A percentile compares a stretch with the other conserved stretches of the same genome.
Evolutionary conservation across 2,113 vertebrate genomes (phyloP).

Genomic region (Anser brachyrhynchus): DNA sequence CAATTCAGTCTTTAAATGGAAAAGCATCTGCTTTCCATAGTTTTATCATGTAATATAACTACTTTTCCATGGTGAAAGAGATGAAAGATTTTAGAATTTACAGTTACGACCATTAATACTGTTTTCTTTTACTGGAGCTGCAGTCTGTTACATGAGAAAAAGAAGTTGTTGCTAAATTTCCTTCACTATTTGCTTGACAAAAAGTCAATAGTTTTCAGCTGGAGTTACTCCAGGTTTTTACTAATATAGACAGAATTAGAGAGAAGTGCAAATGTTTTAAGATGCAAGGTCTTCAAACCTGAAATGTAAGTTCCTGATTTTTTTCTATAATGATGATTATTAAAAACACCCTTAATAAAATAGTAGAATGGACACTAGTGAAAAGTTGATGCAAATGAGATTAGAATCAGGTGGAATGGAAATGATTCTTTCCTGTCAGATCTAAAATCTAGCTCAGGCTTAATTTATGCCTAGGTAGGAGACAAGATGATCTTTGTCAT

Average conservation of each 20-base stretch:
- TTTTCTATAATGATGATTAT: neutral
- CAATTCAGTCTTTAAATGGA: neutral
- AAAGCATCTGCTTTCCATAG: neutral
- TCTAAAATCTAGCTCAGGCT: neutral
- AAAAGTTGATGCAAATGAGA: neutral
- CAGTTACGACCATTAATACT: slow-evolving; percentile 4
- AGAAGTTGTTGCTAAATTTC: slow-evolving; percentile 5
- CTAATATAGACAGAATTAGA: neutral
- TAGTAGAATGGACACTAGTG: neutral
- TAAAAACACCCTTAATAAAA: neutral
- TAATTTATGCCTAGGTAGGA: neutral
- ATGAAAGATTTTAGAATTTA: neutral
- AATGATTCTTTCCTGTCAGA: neutral
- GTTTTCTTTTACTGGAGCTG: neutral
- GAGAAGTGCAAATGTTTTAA: neutral
- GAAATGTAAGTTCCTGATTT: neutral
- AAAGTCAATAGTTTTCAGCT: neutral
- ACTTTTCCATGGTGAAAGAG: neutral
- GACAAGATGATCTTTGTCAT: neutral
- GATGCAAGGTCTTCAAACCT: neutral
- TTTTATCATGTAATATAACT: neutral
- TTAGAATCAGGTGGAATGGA: neutral
- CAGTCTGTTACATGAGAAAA: neutral
- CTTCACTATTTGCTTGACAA: neutral
- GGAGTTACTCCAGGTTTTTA: slow-evolving; percentile 37